phyloP scores from a whole-genome alignment of 2,888 invertebrate genomes.

The Harmothoe impar region DNA sequence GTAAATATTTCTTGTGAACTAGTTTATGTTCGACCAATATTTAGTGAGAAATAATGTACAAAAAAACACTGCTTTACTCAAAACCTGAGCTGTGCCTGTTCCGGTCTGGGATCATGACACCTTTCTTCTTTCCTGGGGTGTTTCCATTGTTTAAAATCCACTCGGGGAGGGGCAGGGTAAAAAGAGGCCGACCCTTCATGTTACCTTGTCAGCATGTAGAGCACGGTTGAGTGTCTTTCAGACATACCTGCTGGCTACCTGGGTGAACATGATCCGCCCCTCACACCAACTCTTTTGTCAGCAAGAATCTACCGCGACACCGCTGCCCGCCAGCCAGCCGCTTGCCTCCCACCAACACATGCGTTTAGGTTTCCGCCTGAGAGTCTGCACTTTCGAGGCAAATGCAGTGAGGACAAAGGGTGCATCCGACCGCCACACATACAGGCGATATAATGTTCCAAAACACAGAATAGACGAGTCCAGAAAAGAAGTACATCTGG shows the following conservation, averaged over 20 bases:
- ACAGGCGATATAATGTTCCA: neutral
- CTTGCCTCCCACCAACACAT: slow-evolving; percentile 44
- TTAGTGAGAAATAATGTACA: too few relatives aligned
- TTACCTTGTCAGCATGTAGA: slow-evolving; percentile 22
- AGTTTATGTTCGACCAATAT: too few relatives aligned
- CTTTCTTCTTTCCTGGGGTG: too few relatives aligned
- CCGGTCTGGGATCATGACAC: too few relatives aligned
- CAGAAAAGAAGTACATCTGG: neutral
- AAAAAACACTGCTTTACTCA: too few relatives aligned
- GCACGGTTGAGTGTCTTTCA: neutral
- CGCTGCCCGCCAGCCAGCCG: neutral
- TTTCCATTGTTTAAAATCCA: too few relatives aligned
- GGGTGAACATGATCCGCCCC: slow-evolving; percentile 4
- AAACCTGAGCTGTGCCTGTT: too few relatives aligned
- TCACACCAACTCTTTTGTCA: slow-evolving; percentile 31
- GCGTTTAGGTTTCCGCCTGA: slow-evolving; percentile 11
- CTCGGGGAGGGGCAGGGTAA: too few relatives aligned
- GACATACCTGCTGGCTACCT: slow-evolving; percentile 28
- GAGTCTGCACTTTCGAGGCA: neutral
- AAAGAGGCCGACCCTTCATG: slow-evolving; percentile 3
- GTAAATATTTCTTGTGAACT: too few relatives aligned
- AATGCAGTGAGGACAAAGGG: slow-evolving; percentile 6
- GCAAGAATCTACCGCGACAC: slow-evolving; percentile 26
- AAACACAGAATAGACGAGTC: neutral
- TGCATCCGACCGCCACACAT: neutral